Conservation (phyloP, 2,797 vertebrate genomes). For the Pangasius sanitwongsei region DNA sequence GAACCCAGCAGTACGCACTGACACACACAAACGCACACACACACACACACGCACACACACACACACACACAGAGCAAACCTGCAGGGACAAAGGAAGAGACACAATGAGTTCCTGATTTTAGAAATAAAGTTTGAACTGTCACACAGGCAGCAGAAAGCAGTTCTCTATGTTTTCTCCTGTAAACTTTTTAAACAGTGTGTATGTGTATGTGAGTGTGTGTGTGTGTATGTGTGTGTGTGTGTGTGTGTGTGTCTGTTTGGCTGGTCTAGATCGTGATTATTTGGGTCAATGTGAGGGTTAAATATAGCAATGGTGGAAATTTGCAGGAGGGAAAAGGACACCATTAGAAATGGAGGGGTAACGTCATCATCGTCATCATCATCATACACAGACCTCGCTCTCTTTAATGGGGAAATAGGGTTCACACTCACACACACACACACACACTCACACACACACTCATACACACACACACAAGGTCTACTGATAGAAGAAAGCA, state of each 20-base stretch:
- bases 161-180: neutral
- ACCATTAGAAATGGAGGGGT: constrained; percentile 18
- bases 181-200: constrained; percentile 19
- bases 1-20: constrained; percentile 6
- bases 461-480: constrained; percentile 3
- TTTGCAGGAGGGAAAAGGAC: constrained; percentile 20
- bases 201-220: neutral
- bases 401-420: neutral
- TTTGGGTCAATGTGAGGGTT: constrained; percentile 48
- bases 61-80: neutral
- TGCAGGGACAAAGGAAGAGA: constrained; percentile 24
- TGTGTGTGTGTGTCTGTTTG: constrained; percentile 4
- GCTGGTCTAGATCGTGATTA: constrained; percentile 12
- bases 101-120: neutral
- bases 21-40: constrained; percentile 31
- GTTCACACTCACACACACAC: neutral
- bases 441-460: constrained; percentile 18
- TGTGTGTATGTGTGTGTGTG: constrained; percentile 6
- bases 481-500: neutral
- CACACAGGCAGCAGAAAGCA: neutral
- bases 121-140: neutral
- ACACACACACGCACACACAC: neutral
- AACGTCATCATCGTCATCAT: constrained; percentile 7
- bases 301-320: constrained; percentile 37
- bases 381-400: neutral